Evolutionary conservation across 2,888 invertebrate species (phyloP), one percentile per base, ranked within the genome.

Genomic region (Archips xylosteana): DNA sequence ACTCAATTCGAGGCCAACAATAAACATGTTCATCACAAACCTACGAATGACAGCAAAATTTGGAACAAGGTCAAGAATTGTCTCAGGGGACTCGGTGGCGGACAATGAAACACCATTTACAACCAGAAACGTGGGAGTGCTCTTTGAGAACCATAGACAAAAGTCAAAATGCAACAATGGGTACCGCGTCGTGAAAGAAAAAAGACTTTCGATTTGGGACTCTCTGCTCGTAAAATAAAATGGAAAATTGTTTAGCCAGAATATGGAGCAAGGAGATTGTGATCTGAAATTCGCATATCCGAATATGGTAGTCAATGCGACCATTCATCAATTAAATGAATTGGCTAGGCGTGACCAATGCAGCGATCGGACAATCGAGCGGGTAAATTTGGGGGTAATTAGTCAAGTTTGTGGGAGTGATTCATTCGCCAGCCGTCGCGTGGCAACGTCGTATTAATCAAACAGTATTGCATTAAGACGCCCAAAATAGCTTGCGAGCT

Each of bases 21-120:
- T 70, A 66, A 61, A 74, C 67, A 57, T 62, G 68, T 71, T 73
- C 70, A 75, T 70, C 75, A 71, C 75, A 78, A 75, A 80, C 77
- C 75, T 75, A 84, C 80, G 77, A 77, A 80, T 80, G 82, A 85
- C 82, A 86, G 79, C 77, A 79, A 86, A 83, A 92, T 89, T 85
- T 85, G 84, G 91, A 92, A 92, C 92, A 91, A 90, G 92, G 92
- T 90, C 90, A 91, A 89, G 87, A 89, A 90, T 86, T 88, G 88
- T 92, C 89, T 90, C 89, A 90, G 86, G 85, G 83, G 83, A 85
- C 85, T 82, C 81, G 80, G 82, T 77, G 83, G 80, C 82, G 87
- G 88, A 94, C 92, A 92, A 92, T 92, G 82, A 87, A 80, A 80
- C 81, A 85, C 87, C 85, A 85, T 88, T 87, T 85, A 82, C 80